Conservation (phyloP, 1,140 invertebrate species). For the Conus betulinus region DNA sequence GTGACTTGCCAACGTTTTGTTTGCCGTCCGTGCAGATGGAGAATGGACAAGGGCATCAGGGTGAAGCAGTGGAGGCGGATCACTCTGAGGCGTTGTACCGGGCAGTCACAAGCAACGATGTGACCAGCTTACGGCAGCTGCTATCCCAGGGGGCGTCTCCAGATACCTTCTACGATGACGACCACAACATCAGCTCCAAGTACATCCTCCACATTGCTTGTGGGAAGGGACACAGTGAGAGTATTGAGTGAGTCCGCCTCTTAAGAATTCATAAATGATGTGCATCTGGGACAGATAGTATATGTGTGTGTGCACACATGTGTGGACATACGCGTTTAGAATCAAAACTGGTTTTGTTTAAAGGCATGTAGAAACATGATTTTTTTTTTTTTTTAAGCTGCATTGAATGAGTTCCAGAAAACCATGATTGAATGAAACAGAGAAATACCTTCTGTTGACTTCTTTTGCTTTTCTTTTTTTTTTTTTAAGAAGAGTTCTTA, state of each 20-base stretch:
- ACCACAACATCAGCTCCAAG: slow-evolving; percentile 58
- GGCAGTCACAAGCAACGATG: slow-evolving; percentile 51
- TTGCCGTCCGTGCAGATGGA: not conserved
- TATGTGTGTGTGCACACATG: not conserved
- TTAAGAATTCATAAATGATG: too few relatives aligned
- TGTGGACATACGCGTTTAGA: too few relatives aligned
- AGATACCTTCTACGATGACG: slow-evolving; percentile 57
- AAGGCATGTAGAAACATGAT: too few relatives aligned
- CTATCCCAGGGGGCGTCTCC: slow-evolving; percentile 53
- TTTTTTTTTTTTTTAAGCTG: too few relatives aligned
- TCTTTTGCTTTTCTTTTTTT: too few relatives aligned
- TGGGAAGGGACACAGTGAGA: slow-evolving; percentile 57
- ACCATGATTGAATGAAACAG: too few relatives aligned
- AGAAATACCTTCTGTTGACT: too few relatives aligned
- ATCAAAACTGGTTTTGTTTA: too few relatives aligned
- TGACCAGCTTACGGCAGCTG: slow-evolving; percentile 38
- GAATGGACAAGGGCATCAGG: not conserved
- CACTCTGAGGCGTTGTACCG: slow-evolving; percentile 48
- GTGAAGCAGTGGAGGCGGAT: not conserved
- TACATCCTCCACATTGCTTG: slow-evolving; percentile 62
- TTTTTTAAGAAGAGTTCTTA: too few relatives aligned
- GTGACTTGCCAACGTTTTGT: not conserved
- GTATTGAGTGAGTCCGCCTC: slow-evolving; percentile 46
- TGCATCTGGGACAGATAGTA: not conserved
- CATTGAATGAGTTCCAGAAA: too few relatives aligned